Evolutionary conservation across 2,888 invertebrate genomes (phyloP).

Genomic region (Molorchus minor): DNA sequence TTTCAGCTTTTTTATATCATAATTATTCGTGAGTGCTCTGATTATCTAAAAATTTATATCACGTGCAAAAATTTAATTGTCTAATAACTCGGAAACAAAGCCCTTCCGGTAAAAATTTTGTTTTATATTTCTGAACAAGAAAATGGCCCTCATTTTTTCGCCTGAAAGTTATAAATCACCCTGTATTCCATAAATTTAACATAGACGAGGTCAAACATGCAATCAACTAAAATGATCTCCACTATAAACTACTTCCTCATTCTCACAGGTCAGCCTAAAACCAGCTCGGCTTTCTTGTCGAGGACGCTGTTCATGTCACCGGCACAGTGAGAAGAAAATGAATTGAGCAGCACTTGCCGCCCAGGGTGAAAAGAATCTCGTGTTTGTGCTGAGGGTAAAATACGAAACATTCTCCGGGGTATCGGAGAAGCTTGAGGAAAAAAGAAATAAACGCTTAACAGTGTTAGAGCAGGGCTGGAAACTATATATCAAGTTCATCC

Average conservation of each 20-base stretch:
- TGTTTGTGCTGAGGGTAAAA: slow-evolving; percentile 17
- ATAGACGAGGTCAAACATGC: background rate
- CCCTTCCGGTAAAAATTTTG: too few species aligned
- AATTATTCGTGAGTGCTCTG: too few species aligned
- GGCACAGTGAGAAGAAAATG: slow-evolving; percentile 11
- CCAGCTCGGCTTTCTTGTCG: slow-evolving; percentile 8
- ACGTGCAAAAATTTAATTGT: too few species aligned
- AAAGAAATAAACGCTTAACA: slow-evolving; percentile 19
- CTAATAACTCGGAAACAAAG: too few species aligned
- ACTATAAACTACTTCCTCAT: background rate
- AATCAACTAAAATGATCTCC: background rate
- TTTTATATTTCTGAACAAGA: background rate
- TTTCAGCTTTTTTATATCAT: too few species aligned
- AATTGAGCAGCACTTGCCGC: slow-evolving; percentile 10
- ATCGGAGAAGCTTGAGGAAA: slow-evolving; percentile 12
- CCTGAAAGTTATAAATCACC: background rate
- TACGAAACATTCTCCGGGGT: slow-evolving; percentile 17
- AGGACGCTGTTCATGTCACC: slow-evolving; percentile 7
- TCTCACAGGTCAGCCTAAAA: background rate
- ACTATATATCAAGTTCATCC: slow-evolving; percentile 15
- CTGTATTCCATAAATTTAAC: background rate
- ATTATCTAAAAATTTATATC: too few species aligned
- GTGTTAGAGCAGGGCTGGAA: slow-evolving; percentile 1
- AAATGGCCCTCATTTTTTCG: too few species aligned
- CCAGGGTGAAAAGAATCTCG: slow-evolving; percentile 16